Evolutionary conservation across 2,888 invertebrate species (phyloP), one percentile per base, ranked within the genome.

Genomic region (Peribatodes rhomboidaria): DNA sequence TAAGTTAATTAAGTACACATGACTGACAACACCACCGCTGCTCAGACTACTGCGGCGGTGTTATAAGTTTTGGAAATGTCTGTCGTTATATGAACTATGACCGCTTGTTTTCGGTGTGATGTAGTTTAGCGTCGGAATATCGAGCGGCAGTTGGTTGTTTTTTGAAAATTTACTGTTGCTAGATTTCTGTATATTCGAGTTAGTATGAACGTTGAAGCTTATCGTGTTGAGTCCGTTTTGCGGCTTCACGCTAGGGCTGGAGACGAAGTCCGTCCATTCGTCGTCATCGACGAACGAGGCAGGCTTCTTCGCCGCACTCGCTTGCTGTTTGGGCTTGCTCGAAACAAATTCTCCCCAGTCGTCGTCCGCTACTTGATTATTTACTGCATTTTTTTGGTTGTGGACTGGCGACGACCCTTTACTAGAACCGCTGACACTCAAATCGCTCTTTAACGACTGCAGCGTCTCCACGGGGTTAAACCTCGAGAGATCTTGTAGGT

Each of bases 281-380:
- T 93, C 94, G 55, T 91, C 92, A 58, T 93, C 93, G 0, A 75
- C 80, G 67, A 87, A 85, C 0, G 75, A 72, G 0, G 82, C 72
- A 13, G 78, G 72, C 72, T 88, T 90, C 69, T 87, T 87, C 35
- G 82, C 71, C 39, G 79, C 61, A 3, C 77, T 55, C 39, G 60
- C 31, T 59, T 79, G 77, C 63, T 84, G 86, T 72, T 85, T 88
- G 1, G 93, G 92, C 67, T 86, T 89, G 72, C 90, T 92, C 0
- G 94, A 95, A 20, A 95, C 94, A 77, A 95, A 95, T 69, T 95
- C 95, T 1, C 94, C 94, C 95, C 95, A 95, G 71, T 95, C 95
- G 16, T 95, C 94, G 52, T 94, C 94, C 3, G 80, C 41, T 16
- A 68, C 67, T 71, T 86, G 85, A 57, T 79, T 85, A 14, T 69